These are phyloP conservation scores for Scaptomyza parva DNA, from an alignment of 2,888 invertebrate genomes.

Conservation along the genomic window DNA sequence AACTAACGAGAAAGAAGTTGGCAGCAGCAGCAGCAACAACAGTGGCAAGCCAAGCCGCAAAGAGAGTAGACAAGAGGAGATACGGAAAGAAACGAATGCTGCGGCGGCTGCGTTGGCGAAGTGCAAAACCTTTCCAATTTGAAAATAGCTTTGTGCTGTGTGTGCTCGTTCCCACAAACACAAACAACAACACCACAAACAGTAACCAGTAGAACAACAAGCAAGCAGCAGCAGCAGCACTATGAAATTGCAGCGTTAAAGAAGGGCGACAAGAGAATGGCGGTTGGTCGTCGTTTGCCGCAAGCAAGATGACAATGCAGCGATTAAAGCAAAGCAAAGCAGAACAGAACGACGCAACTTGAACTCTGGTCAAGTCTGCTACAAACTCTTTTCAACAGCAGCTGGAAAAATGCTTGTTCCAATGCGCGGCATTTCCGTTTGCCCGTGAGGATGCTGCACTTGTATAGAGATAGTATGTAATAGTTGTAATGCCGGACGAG, in stretches of 20 bases:
- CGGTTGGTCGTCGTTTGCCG: constrained; percentile 17
- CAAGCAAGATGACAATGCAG: constrained; percentile 74
- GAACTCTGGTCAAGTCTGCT: constrained; percentile 60
- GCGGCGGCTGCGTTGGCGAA: constrained; percentile 65
- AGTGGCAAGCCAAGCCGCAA: constrained; percentile 26
- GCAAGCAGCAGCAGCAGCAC: constrained; percentile 36
- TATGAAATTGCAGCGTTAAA: constrained; percentile 28
- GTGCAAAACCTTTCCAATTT: constrained; percentile 80
- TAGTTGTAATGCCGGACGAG: constrained; percentile 17
- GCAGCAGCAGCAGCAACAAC: constrained; percentile 7
- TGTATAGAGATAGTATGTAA: constrained; percentile 15
- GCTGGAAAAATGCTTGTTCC: constrained; percentile 73
- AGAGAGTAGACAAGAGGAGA: constrained; percentile 35
- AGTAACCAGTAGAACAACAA: constrained; percentile 44
- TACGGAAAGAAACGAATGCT: constrained; percentile 24
- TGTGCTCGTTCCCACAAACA: constrained; percentile 74
- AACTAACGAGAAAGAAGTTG: constrained; percentile 74
- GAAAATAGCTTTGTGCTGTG: constrained; percentile 72
- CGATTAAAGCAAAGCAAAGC: constrained; percentile 76
- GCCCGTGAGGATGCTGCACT: constrained; percentile 55
- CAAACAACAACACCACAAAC: constrained; percentile 34
- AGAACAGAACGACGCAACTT: constrained; percentile 65
- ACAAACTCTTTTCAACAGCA: constrained; percentile 34
- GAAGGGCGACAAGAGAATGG: constrained; percentile 24
- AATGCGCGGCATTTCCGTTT: constrained; percentile 75